Conservation (phyloP, 2,113 vertebrate species). For the Centrocercus urophasianus region DNA sequence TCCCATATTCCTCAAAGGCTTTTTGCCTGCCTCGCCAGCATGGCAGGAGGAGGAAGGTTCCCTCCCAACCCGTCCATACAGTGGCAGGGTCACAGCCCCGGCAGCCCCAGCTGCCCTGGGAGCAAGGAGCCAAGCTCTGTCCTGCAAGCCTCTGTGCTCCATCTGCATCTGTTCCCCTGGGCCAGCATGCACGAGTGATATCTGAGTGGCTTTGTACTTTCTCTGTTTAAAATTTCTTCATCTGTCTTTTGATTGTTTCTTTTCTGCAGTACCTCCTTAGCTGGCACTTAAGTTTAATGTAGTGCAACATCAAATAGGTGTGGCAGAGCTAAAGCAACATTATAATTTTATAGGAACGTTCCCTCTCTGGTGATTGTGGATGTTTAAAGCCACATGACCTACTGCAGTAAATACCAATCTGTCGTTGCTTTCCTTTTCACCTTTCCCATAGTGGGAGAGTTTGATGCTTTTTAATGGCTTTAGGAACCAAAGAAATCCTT, state of each 20-base stretch:
- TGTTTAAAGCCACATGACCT: not conserved
- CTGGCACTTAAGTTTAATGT: not conserved
- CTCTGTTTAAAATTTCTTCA: not conserved
- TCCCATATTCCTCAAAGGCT: not conserved
- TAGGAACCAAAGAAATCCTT: constrained; percentile 59
- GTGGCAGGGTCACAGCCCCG: not conserved
- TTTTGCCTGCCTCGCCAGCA: not conserved
- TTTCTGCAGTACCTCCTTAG: not conserved
- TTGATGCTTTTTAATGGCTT: constrained; percentile 46
- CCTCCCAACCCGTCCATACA: rapidly evolving
- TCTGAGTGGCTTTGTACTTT: not conserved
- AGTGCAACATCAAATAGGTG: not conserved
- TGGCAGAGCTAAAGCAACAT: not conserved
- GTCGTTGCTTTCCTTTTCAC: not conserved
- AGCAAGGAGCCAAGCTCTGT: not conserved
- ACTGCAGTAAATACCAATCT: not conserved
- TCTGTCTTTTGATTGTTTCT: not conserved
- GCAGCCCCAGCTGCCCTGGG: not conserved
- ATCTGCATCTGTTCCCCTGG: not conserved
- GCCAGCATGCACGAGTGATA: not conserved
- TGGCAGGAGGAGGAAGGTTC: rapidly evolving
- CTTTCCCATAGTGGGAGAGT: not conserved
- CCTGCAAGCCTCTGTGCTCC: not conserved
- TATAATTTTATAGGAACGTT: not conserved
- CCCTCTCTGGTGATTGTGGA: not conserved